Evolutionary conservation across 2,113 vertebrate genomes (phyloP).

Genomic region (Esox niger): DNA sequence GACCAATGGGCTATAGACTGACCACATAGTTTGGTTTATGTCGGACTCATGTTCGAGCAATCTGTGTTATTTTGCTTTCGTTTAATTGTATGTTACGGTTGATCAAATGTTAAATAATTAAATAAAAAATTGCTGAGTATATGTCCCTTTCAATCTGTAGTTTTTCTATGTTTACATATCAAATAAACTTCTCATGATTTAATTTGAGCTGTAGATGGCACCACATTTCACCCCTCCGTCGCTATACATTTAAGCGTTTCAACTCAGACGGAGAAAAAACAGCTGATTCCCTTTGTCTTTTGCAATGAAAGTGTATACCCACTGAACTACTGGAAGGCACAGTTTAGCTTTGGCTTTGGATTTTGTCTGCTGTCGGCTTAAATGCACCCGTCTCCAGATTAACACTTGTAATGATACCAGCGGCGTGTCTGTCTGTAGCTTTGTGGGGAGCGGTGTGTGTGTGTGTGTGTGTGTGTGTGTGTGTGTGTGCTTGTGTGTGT

Average conservation of each 20-base stretch:
- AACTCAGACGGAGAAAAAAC: conserved; percentile 3
- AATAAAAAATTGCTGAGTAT: background rate
- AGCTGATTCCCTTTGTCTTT: conserved; percentile 12
- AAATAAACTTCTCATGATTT: too few species aligned
- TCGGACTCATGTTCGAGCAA: too few species aligned
- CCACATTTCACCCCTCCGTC: conserved; percentile 13
- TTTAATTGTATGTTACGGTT: too few species aligned
- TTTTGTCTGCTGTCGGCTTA: conserved; percentile 4
- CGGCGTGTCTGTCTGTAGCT: background rate
- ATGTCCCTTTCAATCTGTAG: too few species aligned
- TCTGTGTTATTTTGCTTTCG: too few species aligned
- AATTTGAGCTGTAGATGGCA: conserved; percentile 59
- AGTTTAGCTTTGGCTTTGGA: background rate
- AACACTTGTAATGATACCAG: conserved; percentile 17
- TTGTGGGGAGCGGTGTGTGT: background rate
- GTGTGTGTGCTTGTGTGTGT: background rate
- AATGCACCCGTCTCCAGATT: conserved; percentile 13
- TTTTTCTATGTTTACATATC: too few species aligned
- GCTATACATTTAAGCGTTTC: background rate
- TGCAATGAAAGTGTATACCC: background rate
- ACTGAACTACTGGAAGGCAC: background rate
- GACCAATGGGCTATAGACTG: too few species aligned
- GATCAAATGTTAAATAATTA: too few species aligned
- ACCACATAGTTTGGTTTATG: too few species aligned
- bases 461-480: background rate